Evolutionary conservation across 53 echinoderm and acorn worm species (phyloP).

Genomic region (Glandiceps talaboti): DNA sequence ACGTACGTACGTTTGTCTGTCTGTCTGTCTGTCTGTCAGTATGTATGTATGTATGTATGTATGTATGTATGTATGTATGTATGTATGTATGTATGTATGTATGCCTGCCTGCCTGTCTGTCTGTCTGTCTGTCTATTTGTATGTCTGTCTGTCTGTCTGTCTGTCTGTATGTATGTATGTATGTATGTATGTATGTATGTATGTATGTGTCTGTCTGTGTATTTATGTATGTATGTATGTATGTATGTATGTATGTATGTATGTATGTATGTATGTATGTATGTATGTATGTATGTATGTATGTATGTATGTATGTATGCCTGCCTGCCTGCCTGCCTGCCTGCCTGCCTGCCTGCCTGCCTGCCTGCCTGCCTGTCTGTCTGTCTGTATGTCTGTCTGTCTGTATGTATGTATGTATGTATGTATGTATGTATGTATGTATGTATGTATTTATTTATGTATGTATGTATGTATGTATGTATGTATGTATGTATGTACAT

Average conservation of each 20-base stretch:
- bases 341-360: neutral
- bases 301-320: neutral
- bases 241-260: neutral
- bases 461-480: constrained; percentile 17
- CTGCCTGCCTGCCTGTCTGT: neutral
- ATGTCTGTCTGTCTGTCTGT: neutral
- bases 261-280: neutral
- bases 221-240: neutral
- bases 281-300: neutral
- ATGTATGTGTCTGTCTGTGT: neutral
- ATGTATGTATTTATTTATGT: constrained; percentile 19
- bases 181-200: too few relatives aligned
- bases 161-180: neutral
- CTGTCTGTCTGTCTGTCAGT: neutral
- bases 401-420: constrained; percentile 20
- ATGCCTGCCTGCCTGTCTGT: neutral
- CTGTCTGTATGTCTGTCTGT: neutral
- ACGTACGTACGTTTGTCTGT: neutral
- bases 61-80: neutral
- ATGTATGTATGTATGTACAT: neutral
- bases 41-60: neutral
- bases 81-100: neutral
- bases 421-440: constrained; percentile 20
- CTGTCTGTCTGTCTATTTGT: neutral
- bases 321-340: neutral